A percentile compares a stretch with the other conserved stretches of the same genome.
These are phyloP conservation scores for Varroa destructor DNA, from an alignment of 1,140 invertebrate genomes.

Conservation along the genomic window DNA sequence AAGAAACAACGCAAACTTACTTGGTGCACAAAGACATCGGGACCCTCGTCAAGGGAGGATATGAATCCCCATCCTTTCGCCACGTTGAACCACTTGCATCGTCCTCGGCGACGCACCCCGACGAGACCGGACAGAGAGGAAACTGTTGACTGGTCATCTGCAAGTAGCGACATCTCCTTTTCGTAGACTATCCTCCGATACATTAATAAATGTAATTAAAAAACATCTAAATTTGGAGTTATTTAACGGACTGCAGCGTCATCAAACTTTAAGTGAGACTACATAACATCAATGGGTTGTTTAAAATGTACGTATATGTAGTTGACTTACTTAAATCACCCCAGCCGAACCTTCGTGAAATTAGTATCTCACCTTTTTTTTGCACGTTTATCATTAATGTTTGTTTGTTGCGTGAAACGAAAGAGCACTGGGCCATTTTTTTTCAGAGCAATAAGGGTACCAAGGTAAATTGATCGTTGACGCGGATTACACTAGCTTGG, in stretches of 20 bases:
- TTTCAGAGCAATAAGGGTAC: no score
- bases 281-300: not conserved
- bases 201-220: not conserved
- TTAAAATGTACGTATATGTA: not conserved
- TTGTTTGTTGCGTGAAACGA: no score
- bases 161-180: not conserved
- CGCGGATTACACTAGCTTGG: no score
- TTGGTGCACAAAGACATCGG: conserved; percentile 83
- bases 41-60: conserved; percentile 66
- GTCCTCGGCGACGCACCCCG: conserved; percentile 49
- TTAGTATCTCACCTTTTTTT: no score
- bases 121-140: not conserved
- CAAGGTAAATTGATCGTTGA: no score
- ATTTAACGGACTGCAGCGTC: not conserved
- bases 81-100: conserved; percentile 85
- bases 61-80: conserved; percentile 84
- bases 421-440: no score
- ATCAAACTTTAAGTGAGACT: not conserved
- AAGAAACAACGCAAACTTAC: conserved; percentile 42
- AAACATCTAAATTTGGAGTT: not conserved
- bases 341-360: not conserved
- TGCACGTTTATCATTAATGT: no score
- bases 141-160: conserved; percentile 23
- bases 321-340: not conserved
- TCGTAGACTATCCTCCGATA: not conserved